A percentile compares a stretch with the other conserved stretches of the same genome.
Conservation (phyloP, 2,797 vertebrate genomes). For the Phataginus tetradactyla region DNA sequence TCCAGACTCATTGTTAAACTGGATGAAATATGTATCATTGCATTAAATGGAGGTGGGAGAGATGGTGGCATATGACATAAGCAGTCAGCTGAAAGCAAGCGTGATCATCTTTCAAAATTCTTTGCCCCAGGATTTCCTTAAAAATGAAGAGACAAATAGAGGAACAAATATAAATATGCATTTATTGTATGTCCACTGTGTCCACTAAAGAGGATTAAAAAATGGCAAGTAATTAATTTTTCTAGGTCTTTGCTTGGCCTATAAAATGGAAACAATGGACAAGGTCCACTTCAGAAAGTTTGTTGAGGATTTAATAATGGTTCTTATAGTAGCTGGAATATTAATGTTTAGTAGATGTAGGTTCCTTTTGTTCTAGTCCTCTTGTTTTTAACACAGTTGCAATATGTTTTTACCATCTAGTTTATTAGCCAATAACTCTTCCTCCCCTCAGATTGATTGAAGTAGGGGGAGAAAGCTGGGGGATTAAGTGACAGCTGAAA, state of each 20-base stretch:
- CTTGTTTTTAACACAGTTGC: not conserved
- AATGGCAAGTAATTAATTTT: not conserved
- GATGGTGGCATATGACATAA: not conserved
- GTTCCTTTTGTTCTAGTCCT: not conserved
- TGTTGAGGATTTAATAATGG: not conserved
- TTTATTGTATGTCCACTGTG: not conserved
- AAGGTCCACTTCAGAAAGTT: not conserved
- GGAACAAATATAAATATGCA: not conserved
- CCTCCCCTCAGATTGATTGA: not conserved
- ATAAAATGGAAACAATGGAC: not conserved
- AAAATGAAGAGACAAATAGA: not conserved
- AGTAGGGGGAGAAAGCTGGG: not conserved
- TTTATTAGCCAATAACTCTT: not conserved
- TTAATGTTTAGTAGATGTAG: not conserved
- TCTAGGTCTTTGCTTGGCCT: not conserved
- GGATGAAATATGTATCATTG: not conserved
- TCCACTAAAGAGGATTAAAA: not conserved
- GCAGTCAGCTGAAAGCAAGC: not conserved
- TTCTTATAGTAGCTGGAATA: not conserved
- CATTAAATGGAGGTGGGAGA: not conserved
- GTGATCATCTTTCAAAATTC: not conserved
- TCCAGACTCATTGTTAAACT: not conserved
- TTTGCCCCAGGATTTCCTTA: conserved; percentile 16
- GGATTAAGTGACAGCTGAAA: not conserved
- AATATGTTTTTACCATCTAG: not conserved